Evolutionary conservation across 2,888 invertebrate species (phyloP).

Genomic region (Phania funesta): DNA sequence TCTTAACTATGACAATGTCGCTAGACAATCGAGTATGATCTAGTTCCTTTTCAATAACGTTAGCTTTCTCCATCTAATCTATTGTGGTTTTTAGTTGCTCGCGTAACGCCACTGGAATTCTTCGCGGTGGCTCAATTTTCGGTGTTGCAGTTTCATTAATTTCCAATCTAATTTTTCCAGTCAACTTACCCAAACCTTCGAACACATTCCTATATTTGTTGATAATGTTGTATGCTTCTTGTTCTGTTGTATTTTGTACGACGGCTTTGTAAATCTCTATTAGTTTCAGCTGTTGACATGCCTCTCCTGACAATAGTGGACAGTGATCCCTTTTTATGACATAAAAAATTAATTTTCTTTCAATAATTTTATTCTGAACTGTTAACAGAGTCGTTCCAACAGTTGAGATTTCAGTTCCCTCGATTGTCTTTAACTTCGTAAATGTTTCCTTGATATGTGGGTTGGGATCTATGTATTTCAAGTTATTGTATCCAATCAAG

Average conservation of each 20-base stretch:
- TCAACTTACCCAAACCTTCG: conserved; percentile 6
- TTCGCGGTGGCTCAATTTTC: conserved; percentile 2
- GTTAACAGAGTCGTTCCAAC: background rate
- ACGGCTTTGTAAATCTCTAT: conserved; percentile 3
- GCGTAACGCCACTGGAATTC: conserved; percentile 5
- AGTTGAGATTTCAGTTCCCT: conserved; percentile 8
- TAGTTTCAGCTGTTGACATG: background rate
- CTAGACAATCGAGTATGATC: too few relatives aligned
- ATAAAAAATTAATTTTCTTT: conserved; percentile 1
- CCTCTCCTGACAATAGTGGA: conserved; percentile 11
- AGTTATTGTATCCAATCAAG: background rate
- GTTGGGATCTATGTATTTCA: background rate
- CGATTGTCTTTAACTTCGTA: conserved; percentile 10
- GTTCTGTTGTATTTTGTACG: background rate
- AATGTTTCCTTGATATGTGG: background rate
- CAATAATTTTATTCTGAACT: background rate
- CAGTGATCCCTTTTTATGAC: conserved; percentile 15
- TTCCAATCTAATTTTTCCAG: background rate
- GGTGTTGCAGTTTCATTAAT: conserved; percentile 2
- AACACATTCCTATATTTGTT: conserved; percentile 12
- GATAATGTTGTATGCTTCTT: conserved; percentile 5
- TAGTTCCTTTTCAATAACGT: too few relatives aligned
- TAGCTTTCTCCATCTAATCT: conserved; percentile 21
- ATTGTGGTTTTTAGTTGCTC: conserved; percentile 1
- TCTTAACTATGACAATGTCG: too few relatives aligned